These are phyloP conservation scores for Idris sp. DNA, from an alignment of 1,140 invertebrate genomes.

Conservation along the genomic window DNA sequence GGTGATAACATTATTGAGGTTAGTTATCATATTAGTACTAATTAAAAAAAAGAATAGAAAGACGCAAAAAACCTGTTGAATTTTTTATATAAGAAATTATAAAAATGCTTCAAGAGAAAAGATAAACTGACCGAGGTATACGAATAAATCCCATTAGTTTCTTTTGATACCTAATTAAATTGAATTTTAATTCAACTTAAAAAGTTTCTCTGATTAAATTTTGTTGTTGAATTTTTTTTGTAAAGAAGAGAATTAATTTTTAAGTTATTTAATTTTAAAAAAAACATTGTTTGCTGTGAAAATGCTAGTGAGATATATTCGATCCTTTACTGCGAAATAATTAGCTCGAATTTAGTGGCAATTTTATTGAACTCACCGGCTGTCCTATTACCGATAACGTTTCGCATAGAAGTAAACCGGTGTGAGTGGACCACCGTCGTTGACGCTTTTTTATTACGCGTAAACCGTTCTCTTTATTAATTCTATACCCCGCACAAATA, in stretches of 20 bases:
- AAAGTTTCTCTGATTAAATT: neutral
- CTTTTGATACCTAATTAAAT: slow-evolving; percentile 39
- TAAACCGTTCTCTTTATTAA: slow-evolving; percentile 76
- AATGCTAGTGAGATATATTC: slow-evolving; percentile 61
- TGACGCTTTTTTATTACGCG: slow-evolving; percentile 74
- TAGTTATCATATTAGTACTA: slow-evolving; percentile 22
- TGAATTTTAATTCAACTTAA: slow-evolving; percentile 8
- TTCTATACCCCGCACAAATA: slow-evolving; percentile 61
- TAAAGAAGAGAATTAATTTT: too few relatives aligned
- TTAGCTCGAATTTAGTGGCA: slow-evolving; percentile 76
- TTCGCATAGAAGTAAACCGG: neutral
- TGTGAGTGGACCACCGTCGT: slow-evolving; percentile 68
- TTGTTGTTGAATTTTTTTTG: too few relatives aligned
- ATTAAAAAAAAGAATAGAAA: slow-evolving; percentile 11
- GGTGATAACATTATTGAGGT: slow-evolving; percentile 32
- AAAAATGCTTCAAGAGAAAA: slow-evolving; percentile 27
- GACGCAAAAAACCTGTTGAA: slow-evolving; percentile 9
- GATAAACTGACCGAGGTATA: slow-evolving; percentile 8
- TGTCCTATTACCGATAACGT: slow-evolving; percentile 63
- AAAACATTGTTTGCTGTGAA: too few relatives aligned
- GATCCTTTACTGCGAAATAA: slow-evolving; percentile 74
- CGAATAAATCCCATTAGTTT: slow-evolving; percentile 34
- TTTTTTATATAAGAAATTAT: slow-evolving; percentile 33
- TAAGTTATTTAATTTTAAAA: too few relatives aligned
- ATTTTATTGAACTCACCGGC: slow-evolving; percentile 71